phyloP scores from a whole-genome alignment of 2,888 invertebrate species.

The Muschampia plurimacula region DNA sequence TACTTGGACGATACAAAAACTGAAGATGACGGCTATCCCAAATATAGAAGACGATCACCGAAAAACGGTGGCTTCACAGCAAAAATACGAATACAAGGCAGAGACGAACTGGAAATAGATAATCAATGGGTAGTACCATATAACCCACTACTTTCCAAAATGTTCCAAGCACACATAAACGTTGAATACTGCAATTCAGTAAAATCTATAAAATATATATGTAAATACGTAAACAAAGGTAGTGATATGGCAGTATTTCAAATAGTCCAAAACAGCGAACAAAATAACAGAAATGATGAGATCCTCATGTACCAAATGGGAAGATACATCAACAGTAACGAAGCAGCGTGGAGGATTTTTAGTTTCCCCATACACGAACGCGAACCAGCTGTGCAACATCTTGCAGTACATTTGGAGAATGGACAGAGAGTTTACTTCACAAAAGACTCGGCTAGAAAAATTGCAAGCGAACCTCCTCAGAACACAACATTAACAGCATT shows the following conservation, averaged over 20 bases:
- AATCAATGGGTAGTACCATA: slow-evolving; percentile 8
- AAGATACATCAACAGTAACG: slow-evolving; percentile 35
- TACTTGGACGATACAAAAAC: not conserved
- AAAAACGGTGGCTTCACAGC: not conserved
- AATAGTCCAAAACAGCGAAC: slow-evolving; percentile 13
- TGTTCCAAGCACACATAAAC: not conserved
- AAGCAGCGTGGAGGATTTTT: slow-evolving; percentile 33
- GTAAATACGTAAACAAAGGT: slow-evolving; percentile 6
- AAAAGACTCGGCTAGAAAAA: slow-evolving; percentile 5
- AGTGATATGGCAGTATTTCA: slow-evolving; percentile 19
- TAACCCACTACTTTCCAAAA: slow-evolving; percentile 1
- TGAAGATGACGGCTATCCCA: not conserved
- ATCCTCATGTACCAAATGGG: slow-evolving; percentile 31
- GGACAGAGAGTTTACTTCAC: slow-evolving; percentile 6
- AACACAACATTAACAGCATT: slow-evolving; percentile 32
- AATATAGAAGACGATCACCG: not conserved
- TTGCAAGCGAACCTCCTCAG: slow-evolving; percentile 16
- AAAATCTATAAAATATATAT: slow-evolving; percentile 10
- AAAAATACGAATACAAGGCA: slow-evolving; percentile 2
- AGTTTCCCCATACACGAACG: slow-evolving; percentile 9
- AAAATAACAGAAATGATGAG: slow-evolving; percentile 24
- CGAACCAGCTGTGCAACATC: slow-evolving; percentile 14
- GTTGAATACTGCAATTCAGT: slow-evolving; percentile 3
- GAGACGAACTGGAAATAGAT: not conserved
- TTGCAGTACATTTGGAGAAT: slow-evolving; percentile 7